Percentiles rank a stretch among this genome's conserved stretches.
phyloP scores from a whole-genome alignment of 64 coral and sea anemone genomes.

The Astreopora myriophthalma region DNA sequence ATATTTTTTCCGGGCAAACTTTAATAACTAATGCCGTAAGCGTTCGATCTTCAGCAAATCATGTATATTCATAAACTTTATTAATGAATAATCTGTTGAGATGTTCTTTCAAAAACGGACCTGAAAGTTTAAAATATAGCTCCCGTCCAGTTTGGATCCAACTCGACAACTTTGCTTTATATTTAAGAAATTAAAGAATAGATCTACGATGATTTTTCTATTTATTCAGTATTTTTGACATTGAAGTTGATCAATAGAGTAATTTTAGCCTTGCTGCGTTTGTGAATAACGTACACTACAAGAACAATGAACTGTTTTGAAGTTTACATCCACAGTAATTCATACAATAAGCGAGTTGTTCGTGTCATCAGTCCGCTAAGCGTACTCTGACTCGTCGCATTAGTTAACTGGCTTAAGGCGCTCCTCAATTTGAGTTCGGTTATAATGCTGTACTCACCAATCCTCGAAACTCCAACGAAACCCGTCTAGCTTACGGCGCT shows the following conservation, averaged over 20 bases:
- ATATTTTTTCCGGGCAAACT: too few species aligned
- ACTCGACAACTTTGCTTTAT: background rate
- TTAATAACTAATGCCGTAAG: too few species aligned
- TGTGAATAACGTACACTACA: conserved; percentile 28
- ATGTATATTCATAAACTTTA: background rate
- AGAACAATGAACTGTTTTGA: conserved; percentile 22
- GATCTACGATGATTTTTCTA: background rate
- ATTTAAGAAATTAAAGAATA: background rate
- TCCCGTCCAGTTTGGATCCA: background rate
- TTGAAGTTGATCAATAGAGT: background rate
- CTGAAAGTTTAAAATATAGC: background rate
- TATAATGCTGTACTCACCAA: conserved; percentile 1
- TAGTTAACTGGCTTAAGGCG: background rate
- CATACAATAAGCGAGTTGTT: background rate
- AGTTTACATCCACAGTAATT: background rate
- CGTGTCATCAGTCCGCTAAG: too few species aligned
- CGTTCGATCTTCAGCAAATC: background rate
- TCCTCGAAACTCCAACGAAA: background rate
- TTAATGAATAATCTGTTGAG: background rate
- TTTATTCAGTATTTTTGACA: background rate
- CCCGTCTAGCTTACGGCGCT: background rate
- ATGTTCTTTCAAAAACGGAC: background rate
- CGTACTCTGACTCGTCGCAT: background rate
- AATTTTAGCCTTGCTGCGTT: conserved; percentile 25
- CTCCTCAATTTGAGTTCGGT: background rate